Evolutionary conservation across 2,113 vertebrate species (phyloP).

Genomic region (Garra rufa): DNA sequence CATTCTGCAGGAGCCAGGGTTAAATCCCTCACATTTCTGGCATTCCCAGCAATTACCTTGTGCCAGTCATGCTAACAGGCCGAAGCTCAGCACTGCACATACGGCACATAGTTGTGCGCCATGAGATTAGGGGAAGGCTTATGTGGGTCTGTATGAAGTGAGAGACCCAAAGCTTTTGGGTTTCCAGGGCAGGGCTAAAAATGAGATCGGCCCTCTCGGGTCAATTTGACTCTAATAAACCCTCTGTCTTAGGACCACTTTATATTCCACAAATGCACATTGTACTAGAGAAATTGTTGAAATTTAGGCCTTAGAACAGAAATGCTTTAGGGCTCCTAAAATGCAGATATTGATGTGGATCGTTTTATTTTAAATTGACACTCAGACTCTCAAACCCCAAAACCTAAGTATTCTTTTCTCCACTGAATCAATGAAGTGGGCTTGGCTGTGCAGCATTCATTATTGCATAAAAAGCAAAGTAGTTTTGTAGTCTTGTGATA

Average conservation of each 20-base stretch:
- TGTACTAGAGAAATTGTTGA: background rate
- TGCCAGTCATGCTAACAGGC: slow-evolving; percentile 63
- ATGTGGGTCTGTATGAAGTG: slow-evolving; percentile 58
- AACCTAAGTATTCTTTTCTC: background rate
- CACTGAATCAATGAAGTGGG: background rate
- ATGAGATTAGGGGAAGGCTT: slow-evolving; percentile 71
- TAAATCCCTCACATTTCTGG: slow-evolving; percentile 56
- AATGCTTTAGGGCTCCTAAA: background rate
- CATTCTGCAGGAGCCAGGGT: slow-evolving; percentile 51
- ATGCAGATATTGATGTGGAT: background rate
- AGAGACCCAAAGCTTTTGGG: slow-evolving; percentile 29
- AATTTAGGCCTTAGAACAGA: background rate
- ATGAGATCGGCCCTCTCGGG: slow-evolving; percentile 37
- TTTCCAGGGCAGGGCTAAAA: slow-evolving; percentile 56
- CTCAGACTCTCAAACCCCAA: background rate
- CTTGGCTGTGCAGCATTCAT: background rate
- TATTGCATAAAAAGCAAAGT: background rate
- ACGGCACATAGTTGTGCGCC: slow-evolving; percentile 64
- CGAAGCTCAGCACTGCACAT: slow-evolving; percentile 56
- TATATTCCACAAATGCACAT: background rate
- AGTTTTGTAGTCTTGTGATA: background rate
- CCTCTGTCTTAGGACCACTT: background rate
- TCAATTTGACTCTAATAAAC: slow-evolving; percentile 28
- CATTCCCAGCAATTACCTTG: slow-evolving; percentile 64
- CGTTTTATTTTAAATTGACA: background rate